Conservation (phyloP, 2,113 vertebrate genomes). For the Echinops telfairi region DNA sequence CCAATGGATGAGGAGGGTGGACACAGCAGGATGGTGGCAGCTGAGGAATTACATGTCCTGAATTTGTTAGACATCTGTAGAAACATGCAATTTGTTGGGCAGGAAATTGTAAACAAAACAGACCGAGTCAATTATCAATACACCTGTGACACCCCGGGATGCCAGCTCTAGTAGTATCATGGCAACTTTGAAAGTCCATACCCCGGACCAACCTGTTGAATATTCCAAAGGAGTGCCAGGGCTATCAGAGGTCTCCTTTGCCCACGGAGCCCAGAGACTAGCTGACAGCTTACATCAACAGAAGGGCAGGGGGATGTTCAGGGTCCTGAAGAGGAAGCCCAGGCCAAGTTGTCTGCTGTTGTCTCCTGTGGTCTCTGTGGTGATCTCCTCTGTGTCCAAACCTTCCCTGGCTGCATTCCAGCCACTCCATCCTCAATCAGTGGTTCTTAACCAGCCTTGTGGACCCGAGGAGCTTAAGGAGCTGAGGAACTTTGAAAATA, state of each 20-base stretch:
- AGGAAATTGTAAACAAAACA: conserved; percentile 83
- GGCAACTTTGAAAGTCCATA: conserved; percentile 71
- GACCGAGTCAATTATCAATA: conserved; percentile 84
- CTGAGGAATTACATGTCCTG: conserved; percentile 78
- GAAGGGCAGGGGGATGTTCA: background rate
- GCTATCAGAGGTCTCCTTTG: conserved; percentile 40
- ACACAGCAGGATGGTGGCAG: conserved; percentile 76
- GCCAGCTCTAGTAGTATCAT: conserved; percentile 66
- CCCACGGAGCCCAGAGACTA: conserved; percentile 50
- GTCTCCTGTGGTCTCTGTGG: background rate
- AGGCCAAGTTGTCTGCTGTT: background rate
- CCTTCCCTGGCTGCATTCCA: background rate
- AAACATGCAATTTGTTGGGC: conserved; percentile 80
- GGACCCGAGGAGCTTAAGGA: background rate
- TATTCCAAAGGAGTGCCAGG: conserved; percentile 55
- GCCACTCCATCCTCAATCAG: background rate
- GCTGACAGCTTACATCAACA: background rate
- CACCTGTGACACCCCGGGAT: conserved; percentile 79
- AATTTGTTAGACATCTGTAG: conserved; percentile 81
- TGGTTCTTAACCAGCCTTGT: background rate
- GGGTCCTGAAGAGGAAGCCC: background rate
- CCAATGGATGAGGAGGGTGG: conserved; percentile 64
- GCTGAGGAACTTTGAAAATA: background rate
- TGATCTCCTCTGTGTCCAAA: background rate
- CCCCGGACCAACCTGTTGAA: conserved; percentile 74